Evolutionary conservation across 2,888 invertebrate genomes (phyloP).

Genomic region (Marasmarcha lunaedactyla): DNA sequence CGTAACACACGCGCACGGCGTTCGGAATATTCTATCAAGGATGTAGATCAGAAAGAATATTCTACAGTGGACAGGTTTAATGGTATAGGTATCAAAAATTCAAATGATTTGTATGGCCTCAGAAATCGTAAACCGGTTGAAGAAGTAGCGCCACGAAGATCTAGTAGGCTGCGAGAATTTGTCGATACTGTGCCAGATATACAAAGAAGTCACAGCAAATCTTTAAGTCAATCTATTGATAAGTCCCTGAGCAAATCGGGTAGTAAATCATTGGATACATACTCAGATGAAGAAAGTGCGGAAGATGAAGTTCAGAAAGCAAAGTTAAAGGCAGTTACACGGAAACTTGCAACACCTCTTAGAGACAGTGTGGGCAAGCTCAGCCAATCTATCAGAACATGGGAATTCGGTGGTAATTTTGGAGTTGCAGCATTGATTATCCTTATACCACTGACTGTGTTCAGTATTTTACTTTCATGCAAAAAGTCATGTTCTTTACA

Average conservation of each 20-base stretch:
- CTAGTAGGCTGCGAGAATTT: conserved; percentile 40
- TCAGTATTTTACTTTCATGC: conserved; percentile 43
- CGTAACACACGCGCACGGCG: conserved; percentile 40
- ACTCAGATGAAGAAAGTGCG: conserved; percentile 51
- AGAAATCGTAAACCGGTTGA: conserved; percentile 38
- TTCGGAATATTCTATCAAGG: conserved; percentile 43
- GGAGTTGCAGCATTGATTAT: conserved; percentile 36
- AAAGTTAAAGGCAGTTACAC: conserved; percentile 35
- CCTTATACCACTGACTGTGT: conserved; percentile 41
- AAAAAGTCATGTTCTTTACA: conserved; percentile 39
- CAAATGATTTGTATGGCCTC: conserved; percentile 32
- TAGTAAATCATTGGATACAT: conserved; percentile 45
- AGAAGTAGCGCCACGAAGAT: conserved; percentile 37
- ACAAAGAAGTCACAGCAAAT: conserved; percentile 44
- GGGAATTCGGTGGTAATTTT: conserved; percentile 52
- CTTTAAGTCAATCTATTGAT: conserved; percentile 23
- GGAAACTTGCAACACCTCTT: conserved; percentile 53
- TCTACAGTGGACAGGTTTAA: conserved; percentile 32
- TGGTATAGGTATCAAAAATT: conserved; percentile 29
- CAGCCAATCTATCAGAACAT: conserved; percentile 28
- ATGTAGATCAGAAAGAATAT: conserved; percentile 26
- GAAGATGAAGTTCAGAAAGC: conserved; percentile 31
- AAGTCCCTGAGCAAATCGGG: conserved; percentile 47
- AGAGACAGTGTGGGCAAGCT: conserved; percentile 33
- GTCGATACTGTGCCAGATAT: conserved; percentile 37